Conservation (phyloP, 1,140 invertebrate genomes). For the Nebria ingens region DNA sequence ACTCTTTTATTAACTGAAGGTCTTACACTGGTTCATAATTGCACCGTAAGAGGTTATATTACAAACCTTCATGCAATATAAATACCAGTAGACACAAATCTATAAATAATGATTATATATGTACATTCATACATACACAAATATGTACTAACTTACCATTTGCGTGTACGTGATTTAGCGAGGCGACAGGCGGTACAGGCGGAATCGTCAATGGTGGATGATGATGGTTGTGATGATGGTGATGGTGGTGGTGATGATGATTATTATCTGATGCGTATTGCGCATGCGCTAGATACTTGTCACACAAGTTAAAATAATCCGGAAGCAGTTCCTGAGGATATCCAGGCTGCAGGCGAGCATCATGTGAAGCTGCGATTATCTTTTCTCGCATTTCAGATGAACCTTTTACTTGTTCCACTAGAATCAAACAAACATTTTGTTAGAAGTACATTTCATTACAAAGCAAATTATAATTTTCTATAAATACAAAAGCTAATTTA, state of each 20-base stretch:
- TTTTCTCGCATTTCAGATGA: conserved; percentile 55
- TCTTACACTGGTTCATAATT: too few relatives aligned
- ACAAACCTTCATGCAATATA: too few relatives aligned
- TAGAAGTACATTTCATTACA: too few relatives aligned
- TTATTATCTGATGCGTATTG: background rate
- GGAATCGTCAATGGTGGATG: conserved; percentile 14
- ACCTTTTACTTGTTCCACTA: conserved; percentile 70
- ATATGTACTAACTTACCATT: background rate
- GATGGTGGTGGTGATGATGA: conserved; percentile 17
- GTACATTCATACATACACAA: too few relatives aligned
- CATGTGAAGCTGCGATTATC: conserved; percentile 53
- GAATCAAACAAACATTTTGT: conserved; percentile 20
- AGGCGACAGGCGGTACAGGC: background rate
- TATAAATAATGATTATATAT: too few relatives aligned
- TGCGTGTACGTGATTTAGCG: background rate
- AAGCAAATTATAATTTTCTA: too few relatives aligned
- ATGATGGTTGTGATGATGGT: too few relatives aligned
- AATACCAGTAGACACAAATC: too few relatives aligned
- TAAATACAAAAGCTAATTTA: too few relatives aligned
- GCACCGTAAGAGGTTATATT: too few relatives aligned
- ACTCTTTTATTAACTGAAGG: too few relatives aligned
- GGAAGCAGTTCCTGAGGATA: conserved; percentile 39
- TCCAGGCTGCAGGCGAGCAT: conserved; percentile 45
- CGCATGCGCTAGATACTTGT: conserved; percentile 1
- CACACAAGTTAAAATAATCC: conserved; percentile 1